A percentile compares a stretch with the other conserved stretches of the same genome.
Conservation (phyloP, 2,797 vertebrate species). For the Esox lucius region DNA sequence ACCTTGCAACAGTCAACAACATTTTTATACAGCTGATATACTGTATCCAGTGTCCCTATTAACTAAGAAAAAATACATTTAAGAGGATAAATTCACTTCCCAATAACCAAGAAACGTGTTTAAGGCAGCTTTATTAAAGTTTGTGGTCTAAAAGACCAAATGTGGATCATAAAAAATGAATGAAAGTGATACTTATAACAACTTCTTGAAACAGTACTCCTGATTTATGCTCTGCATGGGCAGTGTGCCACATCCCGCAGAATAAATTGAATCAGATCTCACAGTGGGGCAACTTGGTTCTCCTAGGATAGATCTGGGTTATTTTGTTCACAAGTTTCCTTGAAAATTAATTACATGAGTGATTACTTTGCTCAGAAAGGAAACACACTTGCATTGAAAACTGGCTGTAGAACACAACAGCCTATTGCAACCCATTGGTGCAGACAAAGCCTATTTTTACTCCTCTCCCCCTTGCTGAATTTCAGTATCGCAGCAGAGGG, state of each 20-base stretch:
- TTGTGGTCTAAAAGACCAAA: slow-evolving; percentile 30
- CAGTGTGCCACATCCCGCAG: slow-evolving; percentile 40
- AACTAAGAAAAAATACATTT: not conserved
- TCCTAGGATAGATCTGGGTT: slow-evolving; percentile 65
- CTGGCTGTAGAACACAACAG: slow-evolving; percentile 63
- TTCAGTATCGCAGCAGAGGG: slow-evolving; percentile 55
- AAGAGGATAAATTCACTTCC: slow-evolving; percentile 17
- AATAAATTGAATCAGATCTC: slow-evolving; percentile 71
- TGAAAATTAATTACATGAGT: slow-evolving; percentile 79
- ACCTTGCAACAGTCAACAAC: too few relatives aligned
- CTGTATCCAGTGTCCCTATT: not conserved
- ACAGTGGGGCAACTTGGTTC: slow-evolving; percentile 62
- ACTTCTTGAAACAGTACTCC: slow-evolving; percentile 38
- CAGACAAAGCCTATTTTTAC: slow-evolving; percentile 60
- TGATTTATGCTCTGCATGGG: slow-evolving; percentile 54
- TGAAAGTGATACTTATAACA: slow-evolving; percentile 20
- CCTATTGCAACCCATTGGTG: slow-evolving; percentile 66
- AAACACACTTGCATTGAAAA: slow-evolving; percentile 59
- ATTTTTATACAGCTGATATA: not conserved
- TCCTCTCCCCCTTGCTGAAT: slow-evolving; percentile 34
- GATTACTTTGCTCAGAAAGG: slow-evolving; percentile 74
- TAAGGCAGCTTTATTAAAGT: slow-evolving; percentile 19
- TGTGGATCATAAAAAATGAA: slow-evolving; percentile 21
- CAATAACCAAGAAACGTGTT: slow-evolving; percentile 5
- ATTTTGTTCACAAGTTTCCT: slow-evolving; percentile 70